Base-by-base conservation (phyloP, 1,140 invertebrate genomes). In the Microplitis demolitor region DNA sequence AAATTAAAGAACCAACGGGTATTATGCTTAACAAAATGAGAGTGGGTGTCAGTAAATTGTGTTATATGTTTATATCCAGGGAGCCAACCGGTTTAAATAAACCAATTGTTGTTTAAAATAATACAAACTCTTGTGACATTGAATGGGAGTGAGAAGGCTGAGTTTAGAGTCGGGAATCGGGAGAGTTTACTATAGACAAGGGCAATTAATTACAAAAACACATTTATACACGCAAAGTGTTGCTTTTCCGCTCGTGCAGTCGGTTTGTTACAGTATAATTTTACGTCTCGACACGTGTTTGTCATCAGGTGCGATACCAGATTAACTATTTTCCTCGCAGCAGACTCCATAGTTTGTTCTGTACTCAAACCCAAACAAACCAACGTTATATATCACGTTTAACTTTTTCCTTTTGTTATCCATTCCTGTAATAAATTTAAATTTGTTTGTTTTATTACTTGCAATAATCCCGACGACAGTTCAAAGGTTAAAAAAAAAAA, bases 231-330 rank as follows among this genome's bases (percentile, higher is more conserved):
- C 35, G 14, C 13, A 6, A 16, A 13, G 45, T 5, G 24, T 53
- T 51, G 31, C 39, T 66, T 53, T 66, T 66, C 14, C 16, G 50
- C 39, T 45, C 2, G 11, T 45, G 39, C 11, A 24, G 24, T 45
- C 39, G 39, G 39, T 45, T 45, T 45, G 39, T 45, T 9, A 45
- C 39, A 45, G 39, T 39, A 39, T 51, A 8, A 35, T 35, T 66
- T 8, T 66, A 1, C 6, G 51, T 39, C 45, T 4, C 63, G 45
- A 66, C 63, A 66, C 63, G 39, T 66, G 63, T 66, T 66, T 66
- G 50, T 51, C 14, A 60, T 60, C 58, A 60, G 9, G 39, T 45
- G 39, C 11, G 39, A 45, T 45, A 11, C 39, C 39, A 45, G 39
- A 45, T 45, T 45, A 45, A 45, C 39, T 45, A 11, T 45, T 45